A percentile compares a stretch with the other conserved stretches of the same genome.
phyloP scores from a whole-genome alignment of 2,888 invertebrate species.

The Teinopalpus imperialis region DNA sequence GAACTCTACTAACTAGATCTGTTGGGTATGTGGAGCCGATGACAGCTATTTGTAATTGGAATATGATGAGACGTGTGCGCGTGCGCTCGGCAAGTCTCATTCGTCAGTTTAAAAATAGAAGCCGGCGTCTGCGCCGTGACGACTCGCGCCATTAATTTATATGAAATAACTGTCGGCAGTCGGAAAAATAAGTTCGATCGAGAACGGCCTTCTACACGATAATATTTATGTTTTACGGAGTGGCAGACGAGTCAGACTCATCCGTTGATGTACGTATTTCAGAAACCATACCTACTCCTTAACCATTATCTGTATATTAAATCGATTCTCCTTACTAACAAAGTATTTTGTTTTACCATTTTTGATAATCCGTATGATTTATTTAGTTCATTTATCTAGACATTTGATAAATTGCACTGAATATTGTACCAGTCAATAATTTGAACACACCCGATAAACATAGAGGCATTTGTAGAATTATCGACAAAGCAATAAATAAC shows the following conservation, averaged over 20 bases:
- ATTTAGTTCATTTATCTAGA: constrained; percentile 7
- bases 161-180: constrained; percentile 82
- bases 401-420: neutral
- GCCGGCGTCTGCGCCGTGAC: constrained; percentile 79
- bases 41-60: constrained; percentile 81
- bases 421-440: neutral
- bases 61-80: constrained; percentile 79
- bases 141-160: constrained; percentile 82
- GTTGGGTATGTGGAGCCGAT: constrained; percentile 64
- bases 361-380: neutral
- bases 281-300: constrained; percentile 48
- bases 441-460: neutral
- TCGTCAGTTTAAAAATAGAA: constrained; percentile 81
- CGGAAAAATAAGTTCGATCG: constrained; percentile 78
- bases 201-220: constrained; percentile 75
- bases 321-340: constrained; percentile 17
- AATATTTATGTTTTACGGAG: constrained; percentile 81
- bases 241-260: constrained; percentile 54
- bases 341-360: constrained; percentile 7
- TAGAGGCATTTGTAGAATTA: neutral
- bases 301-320: constrained; percentile 23
- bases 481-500: constrained; percentile 1
- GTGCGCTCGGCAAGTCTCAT: constrained; percentile 78
- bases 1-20: constrained; percentile 52
- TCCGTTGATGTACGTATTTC: constrained; percentile 65